These are phyloP conservation scores for Lasius fuliginosus DNA, from an alignment of 2,888 invertebrate genomes.

Conservation along the genomic window DNA sequence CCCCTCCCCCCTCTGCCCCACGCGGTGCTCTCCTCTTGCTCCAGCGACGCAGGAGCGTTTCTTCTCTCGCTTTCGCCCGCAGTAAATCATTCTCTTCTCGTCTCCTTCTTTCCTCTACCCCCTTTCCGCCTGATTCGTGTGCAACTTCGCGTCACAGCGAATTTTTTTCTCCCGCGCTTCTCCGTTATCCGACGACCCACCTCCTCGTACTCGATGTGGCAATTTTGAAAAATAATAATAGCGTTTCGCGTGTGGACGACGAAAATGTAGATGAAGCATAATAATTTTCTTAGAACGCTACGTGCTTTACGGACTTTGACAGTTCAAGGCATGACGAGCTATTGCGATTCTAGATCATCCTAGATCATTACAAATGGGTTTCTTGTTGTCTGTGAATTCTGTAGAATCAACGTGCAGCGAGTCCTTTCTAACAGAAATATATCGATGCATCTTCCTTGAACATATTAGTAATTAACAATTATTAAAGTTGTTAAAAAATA, in stretches of 20 bases:
- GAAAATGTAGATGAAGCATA: not conserved
- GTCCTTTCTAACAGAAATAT: not conserved
- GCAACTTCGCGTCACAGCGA: not conserved
- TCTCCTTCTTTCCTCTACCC: too few relatives aligned
- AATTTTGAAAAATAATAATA: constrained; percentile 31
- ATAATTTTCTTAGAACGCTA: constrained; percentile 6
- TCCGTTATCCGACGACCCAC: constrained; percentile 13
- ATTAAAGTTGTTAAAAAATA: not conserved
- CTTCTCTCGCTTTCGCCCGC: constrained; percentile 14
- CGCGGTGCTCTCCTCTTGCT: not conserved
- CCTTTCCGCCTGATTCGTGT: not conserved
- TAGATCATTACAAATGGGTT: not conserved
- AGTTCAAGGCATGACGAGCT: not conserved
- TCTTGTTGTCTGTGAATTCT: not conserved
- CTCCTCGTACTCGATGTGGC: not conserved
- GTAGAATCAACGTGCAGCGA: not conserved
- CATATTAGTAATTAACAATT: not conserved
- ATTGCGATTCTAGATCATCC: not conserved
- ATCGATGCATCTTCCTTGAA: not conserved
- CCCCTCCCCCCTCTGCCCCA: not conserved
- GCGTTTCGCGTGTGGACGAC: not conserved
- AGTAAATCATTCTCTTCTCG: not conserved
- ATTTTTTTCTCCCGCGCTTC: constrained; percentile 16
- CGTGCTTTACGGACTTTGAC: not conserved
- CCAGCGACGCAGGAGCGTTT: constrained; percentile 20